These are phyloP conservation scores for Sarcophaga peregrina DNA, from an alignment of 1,140 invertebrate genomes.

Conservation along the genomic window DNA sequence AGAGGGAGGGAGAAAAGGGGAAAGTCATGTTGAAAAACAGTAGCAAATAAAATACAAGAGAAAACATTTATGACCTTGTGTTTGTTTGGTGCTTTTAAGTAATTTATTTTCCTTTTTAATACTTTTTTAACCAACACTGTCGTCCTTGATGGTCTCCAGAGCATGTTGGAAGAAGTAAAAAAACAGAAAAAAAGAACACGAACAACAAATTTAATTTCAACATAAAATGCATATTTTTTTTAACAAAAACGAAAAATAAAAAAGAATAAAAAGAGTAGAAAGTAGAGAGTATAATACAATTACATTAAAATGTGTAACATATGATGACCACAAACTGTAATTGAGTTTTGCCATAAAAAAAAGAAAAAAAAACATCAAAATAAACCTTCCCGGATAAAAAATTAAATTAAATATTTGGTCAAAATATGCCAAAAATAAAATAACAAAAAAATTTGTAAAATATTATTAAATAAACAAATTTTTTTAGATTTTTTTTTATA, in stretches of 20 bases:
- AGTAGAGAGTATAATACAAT: background rate
- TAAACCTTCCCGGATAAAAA: too few relatives aligned
- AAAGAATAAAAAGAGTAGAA: background rate
- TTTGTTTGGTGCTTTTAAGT: too few relatives aligned
- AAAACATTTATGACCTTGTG: too few relatives aligned
- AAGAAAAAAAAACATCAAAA: too few relatives aligned
- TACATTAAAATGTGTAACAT: constrained; percentile 9
- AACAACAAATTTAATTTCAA: background rate
- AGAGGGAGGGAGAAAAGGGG: too few relatives aligned
- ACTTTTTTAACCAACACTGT: background rate
- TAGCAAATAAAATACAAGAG: too few relatives aligned
- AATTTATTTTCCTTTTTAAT: background rate
- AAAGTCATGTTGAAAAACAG: too few relatives aligned
- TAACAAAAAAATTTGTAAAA: too few relatives aligned
- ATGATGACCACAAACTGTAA: background rate
- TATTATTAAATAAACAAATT: too few relatives aligned
- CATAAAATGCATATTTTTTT: background rate
- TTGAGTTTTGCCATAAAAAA: background rate
- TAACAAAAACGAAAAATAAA: background rate
- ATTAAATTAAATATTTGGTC: too few relatives aligned
- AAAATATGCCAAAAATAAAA: too few relatives aligned
- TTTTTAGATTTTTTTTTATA: too few relatives aligned
- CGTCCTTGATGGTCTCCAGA: background rate
- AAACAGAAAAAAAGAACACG: background rate
- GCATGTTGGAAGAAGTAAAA: background rate